phyloP scores from a whole-genome alignment of 2,888 invertebrate genomes.

The Sinelater perroti region DNA sequence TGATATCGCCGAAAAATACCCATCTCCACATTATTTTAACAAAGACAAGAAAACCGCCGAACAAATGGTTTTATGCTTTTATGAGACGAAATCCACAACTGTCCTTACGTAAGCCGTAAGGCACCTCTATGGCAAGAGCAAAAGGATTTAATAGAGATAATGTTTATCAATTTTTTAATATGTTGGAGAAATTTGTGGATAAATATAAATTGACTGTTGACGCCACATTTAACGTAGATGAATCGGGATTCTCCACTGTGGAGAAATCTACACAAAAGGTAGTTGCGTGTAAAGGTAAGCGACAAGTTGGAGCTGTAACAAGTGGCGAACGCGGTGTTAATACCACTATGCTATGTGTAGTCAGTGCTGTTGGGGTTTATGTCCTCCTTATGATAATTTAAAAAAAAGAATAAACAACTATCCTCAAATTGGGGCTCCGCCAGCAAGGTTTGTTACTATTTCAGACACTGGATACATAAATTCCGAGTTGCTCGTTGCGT shows the following conservation, averaged over 20 bases:
- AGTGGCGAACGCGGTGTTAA: conserved; percentile 43
- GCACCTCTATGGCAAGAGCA: conserved; percentile 32
- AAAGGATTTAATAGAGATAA: conserved; percentile 37
- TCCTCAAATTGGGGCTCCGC: too few species aligned
- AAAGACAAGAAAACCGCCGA: conserved; percentile 31
- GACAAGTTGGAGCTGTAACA: conserved; percentile 32
- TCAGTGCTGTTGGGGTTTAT: conserved; percentile 1
- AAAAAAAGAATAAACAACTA: too few species aligned
- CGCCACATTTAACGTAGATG: conserved; percentile 29
- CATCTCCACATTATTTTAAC: conserved; percentile 21
- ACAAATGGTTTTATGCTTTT: conserved; percentile 32
- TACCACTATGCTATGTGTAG: conserved; percentile 41
- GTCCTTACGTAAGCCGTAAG: conserved; percentile 37
- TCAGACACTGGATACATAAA: too few species aligned
- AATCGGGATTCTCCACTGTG: conserved; percentile 34
- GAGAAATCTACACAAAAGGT: conserved; percentile 29
- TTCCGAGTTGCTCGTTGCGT: too few species aligned
- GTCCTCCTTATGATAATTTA: too few species aligned
- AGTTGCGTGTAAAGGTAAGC: conserved; percentile 27
- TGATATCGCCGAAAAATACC: conserved; percentile 24
- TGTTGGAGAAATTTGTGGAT: conserved; percentile 30
- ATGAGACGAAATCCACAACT: conserved; percentile 35
- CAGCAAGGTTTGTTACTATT: too few species aligned
- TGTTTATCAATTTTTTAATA: conserved; percentile 36
- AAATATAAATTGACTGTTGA: conserved; percentile 10